Evolutionary conservation across 2,797 vertebrate species (phyloP), one percentile per base, ranked within the genome.

Genomic region (Liparis tanakae): DNA sequence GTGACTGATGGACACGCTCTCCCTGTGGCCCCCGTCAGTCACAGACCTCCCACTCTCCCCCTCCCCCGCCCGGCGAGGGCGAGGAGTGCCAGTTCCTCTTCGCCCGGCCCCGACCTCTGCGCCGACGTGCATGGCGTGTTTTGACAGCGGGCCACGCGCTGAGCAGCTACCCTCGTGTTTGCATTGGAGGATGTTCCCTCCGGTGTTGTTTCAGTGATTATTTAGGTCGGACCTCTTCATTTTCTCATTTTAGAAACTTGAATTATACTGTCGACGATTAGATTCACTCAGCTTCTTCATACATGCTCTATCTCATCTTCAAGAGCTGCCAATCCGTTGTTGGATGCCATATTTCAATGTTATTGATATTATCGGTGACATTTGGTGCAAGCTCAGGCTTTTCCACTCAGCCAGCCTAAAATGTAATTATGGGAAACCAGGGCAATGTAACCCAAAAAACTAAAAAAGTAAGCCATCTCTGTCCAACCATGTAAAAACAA

Each of bases 1-100:
- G 59, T 67, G 81, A 76, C 81, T 71, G 82, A 68, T 76, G 20
- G 61, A 43, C 86, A 53, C 74, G 55, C 79, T 75, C 78, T 78
- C 74, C 74, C 81, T 86, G 84, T 83, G 85, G 83, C 67, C 78
- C 87, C 88, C 72, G 73, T 87, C 87, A 76, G 71, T 83, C 83
- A 79, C 80, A 74, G 63, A 58, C 65, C 82, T 81, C 82, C 83
- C 63, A 44, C 80, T 70, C 81, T 75, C 25, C 25, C 25, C 80
- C 88, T 84, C 76, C 76, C 68, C 62, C 50, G 69, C 83, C 82
- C 77, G 43, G 41, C 8, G 60, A 70, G 67, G 74, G 82, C 76
- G 87, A 84, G 80, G 87, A 88, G 88, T 82, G 88, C 87, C 87
- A 88, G 87, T 88, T 90, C 83, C 87, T 87, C 76, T 74, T 85